Evolutionary conservation across 2,113 vertebrate genomes (phyloP), one percentile per base, ranked within the genome.

Genomic region (Channa argus): DNA sequence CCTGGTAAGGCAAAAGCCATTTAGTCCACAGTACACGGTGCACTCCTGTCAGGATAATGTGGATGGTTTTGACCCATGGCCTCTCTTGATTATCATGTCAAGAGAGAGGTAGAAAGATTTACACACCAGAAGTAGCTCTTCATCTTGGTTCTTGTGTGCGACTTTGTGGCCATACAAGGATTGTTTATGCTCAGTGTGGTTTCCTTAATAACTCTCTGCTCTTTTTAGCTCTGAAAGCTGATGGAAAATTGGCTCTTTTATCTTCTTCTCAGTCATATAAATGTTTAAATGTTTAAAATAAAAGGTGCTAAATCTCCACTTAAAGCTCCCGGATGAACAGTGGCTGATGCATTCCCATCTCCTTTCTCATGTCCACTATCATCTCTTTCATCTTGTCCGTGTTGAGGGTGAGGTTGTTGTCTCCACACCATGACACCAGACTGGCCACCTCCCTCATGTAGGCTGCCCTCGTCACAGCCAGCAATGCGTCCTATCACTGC

Each of bases 1-100:
- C 63, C 15, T 70, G 33, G 34, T 50, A 33, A 63, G 58, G 50
- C 69, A 68, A 56, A 37, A 56, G 46, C 34, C 49, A 47, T 83
- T 82, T 82, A 58, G 65, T 64, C 52, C 49, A 14, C 47, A 37
- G 41, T 50, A 63, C 60, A 24, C 44, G 49, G 44, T n/a, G 38
- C 52, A 51, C 69, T 50, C 65, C 67, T 79, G 78, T 80, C 82
- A 72, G 70, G 46, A 66, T 67, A 77, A 86, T 80, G 79, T 60
- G 63, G 60, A 64, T 64, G 71, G 56, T 79, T 79, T 38, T 86
- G 82, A 85, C 71, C 82, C 39, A 12, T 70, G 72, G 62, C 41
- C 60, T 43, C 64, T 36, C 60, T 80, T 79, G 80, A 77, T 88
- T 63, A 77, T 79, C 60, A 69, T 8, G 63, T 79, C 15, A 36